These are phyloP conservation scores for Acrobasis consociella DNA, from an alignment of 2,888 invertebrate species.

Conservation along the genomic window DNA sequence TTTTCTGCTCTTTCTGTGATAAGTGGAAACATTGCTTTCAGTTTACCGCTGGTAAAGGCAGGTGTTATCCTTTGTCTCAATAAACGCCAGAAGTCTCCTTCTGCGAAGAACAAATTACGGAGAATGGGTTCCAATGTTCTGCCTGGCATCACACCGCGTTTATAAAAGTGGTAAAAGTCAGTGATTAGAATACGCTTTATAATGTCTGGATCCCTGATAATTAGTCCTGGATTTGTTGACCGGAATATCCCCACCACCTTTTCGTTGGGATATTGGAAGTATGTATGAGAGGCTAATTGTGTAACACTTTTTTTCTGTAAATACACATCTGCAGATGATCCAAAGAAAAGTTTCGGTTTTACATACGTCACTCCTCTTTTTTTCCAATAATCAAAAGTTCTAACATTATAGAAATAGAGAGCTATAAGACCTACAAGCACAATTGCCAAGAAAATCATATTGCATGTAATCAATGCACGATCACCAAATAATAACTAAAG, in stretches of 20 bases:
- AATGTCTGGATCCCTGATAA: constrained; percentile 33
- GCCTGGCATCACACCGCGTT: constrained; percentile 29
- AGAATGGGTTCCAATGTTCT: constrained; percentile 44
- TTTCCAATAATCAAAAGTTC: constrained; percentile 33
- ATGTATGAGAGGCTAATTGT: constrained; percentile 34
- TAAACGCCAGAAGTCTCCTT: constrained; percentile 41
- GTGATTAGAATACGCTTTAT: constrained; percentile 31
- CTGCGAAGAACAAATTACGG: constrained; percentile 48
- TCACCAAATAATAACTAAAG: background rate
- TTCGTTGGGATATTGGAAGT: constrained; percentile 33
- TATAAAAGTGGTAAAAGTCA: constrained; percentile 32
- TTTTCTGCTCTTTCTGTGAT: constrained; percentile 38
- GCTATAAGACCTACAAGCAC: constrained; percentile 14
- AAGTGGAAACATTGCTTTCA: constrained; percentile 52
- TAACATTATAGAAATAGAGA: constrained; percentile 30
- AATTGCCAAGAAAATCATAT: constrained; percentile 13
- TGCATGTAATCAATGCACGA: constrained; percentile 2
- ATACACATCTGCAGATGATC: constrained; percentile 35
- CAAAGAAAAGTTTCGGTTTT: constrained; percentile 31
- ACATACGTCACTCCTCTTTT: constrained; percentile 31
- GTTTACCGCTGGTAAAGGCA: constrained; percentile 48
- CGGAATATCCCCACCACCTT: constrained; percentile 33
- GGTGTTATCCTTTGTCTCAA: constrained; percentile 39
- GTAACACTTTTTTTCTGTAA: constrained; percentile 40
- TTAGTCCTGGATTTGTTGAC: constrained; percentile 26